Evolutionary conservation across 2,797 vertebrate species (phyloP), one percentile per base, ranked within the genome.

Genomic region (Oophaga sylvatica): DNA sequence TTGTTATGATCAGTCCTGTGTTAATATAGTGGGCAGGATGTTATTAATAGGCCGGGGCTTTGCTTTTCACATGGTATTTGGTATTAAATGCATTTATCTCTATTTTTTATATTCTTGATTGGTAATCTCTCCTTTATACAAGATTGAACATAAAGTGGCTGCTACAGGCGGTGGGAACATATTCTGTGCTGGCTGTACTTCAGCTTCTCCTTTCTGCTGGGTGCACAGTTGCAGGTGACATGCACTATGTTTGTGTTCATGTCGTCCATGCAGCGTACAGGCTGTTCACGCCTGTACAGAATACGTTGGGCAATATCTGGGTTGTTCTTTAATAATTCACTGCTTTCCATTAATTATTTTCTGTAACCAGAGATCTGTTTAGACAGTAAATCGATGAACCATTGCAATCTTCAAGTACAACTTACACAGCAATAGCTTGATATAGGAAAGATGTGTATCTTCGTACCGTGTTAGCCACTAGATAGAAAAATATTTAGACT

Each of bases 251-350:
- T 26, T 62, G 82, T 29, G 56, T 26, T 75, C 29, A 76, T 48
- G 22, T 19, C 17, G 8, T 41, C 35, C 71, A 22, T 76, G 31
- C 59, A 9, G 1, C 35, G 9, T 63, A 19, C 22, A 9, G 22
- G 22, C n/a, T 31, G 22, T 67, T 84, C 53, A 76, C 45, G 29
- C 73, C 5, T 48, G 15, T 57, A 35, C 16, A 35, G 65, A 31
- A 53, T 70, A 48, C 80, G 41, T 84, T 57, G 57, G 60, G 59
- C 59, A 65, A 53, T 35, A 53, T n/a, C 71, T 19, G 17, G 45
- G 35, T 48, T 31, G 75, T 20, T 31, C 84, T 68, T 86, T 59
- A 86, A 68, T 86, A 70, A 86, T 80, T 86, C 84, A 86, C 76
- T 8, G 19, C 76, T n/a, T 35, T 86, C 45, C 63, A 70, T 67